Evolutionary conservation across 2,113 vertebrate genomes (phyloP), one percentile per base, ranked within the genome.

Genomic region (Noturus placidus): DNA sequence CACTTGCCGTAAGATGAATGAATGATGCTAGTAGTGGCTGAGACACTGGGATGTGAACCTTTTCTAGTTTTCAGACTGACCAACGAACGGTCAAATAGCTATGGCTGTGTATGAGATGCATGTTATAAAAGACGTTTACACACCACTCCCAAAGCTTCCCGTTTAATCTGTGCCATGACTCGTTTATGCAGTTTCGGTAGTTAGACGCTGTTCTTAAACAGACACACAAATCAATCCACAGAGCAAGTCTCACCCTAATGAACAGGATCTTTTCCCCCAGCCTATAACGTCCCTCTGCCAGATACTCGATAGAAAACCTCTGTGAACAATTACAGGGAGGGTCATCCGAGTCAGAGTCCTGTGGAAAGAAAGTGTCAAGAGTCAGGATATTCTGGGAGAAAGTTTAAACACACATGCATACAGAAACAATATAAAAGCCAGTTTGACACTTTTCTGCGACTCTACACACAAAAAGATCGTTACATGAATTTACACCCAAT

Each of bases 211-310:
- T 30, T 2, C 38, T 52, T 50, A 33, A 63, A 76, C 35, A 15
- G 30, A 87, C 30, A 67, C 76, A 54, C 7, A 42, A 69, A 85
- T 74, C 59, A 65, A 70, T 69, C 15, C 74, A 54, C 9, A 19
- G 19, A 11, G 30, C 1, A 57, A 78, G 19, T 82, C 97, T 97
- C 94, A 99, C 98, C 92, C 98, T 92, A 90, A 99, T 99, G 87
- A 99, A 99, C 61, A 99, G 97, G 91, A 99, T 98, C 94, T 99
- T 99, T 92, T 98, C 98, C 86, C 98, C 98, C 3, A 99, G 94
- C 42, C 98, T 94, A 79, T 99, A 99, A 82, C 98, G 96, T 33
- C 98, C 98, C 92, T 99, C 98, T 0, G 98, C 98, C 92, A 99
- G 95, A 85, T 99, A 99, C 92, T 99, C 98, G 38, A 99, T 99